Evolutionary conservation across 2,113 vertebrate genomes (phyloP), one percentile per base, ranked within the genome.

Genomic region (Propithecus coquereli): DNA sequence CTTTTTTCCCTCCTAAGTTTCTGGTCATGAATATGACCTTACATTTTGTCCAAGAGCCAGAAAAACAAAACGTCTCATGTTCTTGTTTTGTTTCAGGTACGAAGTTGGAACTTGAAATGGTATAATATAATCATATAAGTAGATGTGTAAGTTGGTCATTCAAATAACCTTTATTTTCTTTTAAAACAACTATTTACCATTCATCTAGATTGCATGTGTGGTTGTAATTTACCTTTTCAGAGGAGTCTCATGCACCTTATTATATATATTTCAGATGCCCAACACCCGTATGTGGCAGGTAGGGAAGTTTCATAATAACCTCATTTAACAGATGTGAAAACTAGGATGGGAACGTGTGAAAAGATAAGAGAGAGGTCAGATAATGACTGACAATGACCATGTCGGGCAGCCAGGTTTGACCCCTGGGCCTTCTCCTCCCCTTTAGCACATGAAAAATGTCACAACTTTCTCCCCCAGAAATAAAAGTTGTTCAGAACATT

Each of bases 161-260:
- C 45, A 74, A 37, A 70, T 65, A 81, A 74, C 76, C 71, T 66
- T 43, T 83, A 77, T 84, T 94, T 96, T 73, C 54, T 74, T 90
- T 92, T 59, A 27, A 89, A 89, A 68, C 20, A 45, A 80, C 61
- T 32, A 82, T 45, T 68, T 77, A 63, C 89, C 61, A 68, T 85
- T 91, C 14, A 71, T 77, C 52, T 37, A 65, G 30, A 54, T 11
- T 37, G 23, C 45, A 9, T 37, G 7, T 22, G 17, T 50, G 14
- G 52, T 11, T 32, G 18, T 30, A 80, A 85, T 52, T 50, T 25
- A 43, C 34, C 50, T 81, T 47, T 52, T 73, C 34, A 68, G 34
- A 68, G 40, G 40, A 54, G 50, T 85, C 54, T 85, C 20, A 43
- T 37, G 30, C 5, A 70, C 12, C n/a, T 27, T 77, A n/a, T 50